Conservation (phyloP, 2,888 invertebrate genomes). For the Ceratothoa steindachneri region DNA sequence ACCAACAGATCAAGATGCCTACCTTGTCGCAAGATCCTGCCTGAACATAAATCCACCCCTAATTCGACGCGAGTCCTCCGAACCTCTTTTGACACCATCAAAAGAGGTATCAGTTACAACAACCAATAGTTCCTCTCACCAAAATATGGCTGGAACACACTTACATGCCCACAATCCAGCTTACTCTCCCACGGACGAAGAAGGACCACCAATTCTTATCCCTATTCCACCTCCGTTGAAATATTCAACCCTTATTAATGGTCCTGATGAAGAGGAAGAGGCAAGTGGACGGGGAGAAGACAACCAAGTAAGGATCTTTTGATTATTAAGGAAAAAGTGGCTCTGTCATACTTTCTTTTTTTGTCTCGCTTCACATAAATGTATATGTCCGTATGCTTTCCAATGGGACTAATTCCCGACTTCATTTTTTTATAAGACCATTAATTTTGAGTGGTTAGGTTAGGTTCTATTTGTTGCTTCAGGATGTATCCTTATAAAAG, state of each 20-base stretch:
- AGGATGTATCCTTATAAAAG: too few relatives aligned
- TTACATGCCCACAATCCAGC: slow-evolving; percentile 41
- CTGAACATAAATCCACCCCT: slow-evolving; percentile 10
- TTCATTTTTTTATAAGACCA: too few relatives aligned
- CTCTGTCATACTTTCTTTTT: too few relatives aligned
- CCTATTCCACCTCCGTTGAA: slow-evolving; percentile 27
- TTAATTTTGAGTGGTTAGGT: too few relatives aligned
- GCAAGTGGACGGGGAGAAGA: neutral
- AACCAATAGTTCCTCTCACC: slow-evolving; percentile 9
- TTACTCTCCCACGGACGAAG: slow-evolving; percentile 36
- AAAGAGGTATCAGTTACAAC: slow-evolving; percentile 5
- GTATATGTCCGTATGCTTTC: too few relatives aligned
- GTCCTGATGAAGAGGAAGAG: slow-evolving; percentile 41
- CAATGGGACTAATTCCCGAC: too few relatives aligned
- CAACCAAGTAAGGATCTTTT: neutral
- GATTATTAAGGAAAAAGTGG: too few relatives aligned
- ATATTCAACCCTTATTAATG: slow-evolving; percentile 40
- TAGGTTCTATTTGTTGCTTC: too few relatives aligned
- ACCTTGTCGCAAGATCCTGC: slow-evolving; percentile 28
- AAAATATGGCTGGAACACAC: slow-evolving; percentile 20
- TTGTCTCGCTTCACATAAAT: too few relatives aligned
- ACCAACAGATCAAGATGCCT: slow-evolving; percentile 17
- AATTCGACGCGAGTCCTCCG: slow-evolving; percentile 22
- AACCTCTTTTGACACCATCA: slow-evolving; percentile 27
- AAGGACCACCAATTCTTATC: neutral